Evolutionary conservation across 2,888 invertebrate genomes (phyloP), one percentile per base, ranked within the genome.

Genomic region (Heliconius aoede): DNA sequence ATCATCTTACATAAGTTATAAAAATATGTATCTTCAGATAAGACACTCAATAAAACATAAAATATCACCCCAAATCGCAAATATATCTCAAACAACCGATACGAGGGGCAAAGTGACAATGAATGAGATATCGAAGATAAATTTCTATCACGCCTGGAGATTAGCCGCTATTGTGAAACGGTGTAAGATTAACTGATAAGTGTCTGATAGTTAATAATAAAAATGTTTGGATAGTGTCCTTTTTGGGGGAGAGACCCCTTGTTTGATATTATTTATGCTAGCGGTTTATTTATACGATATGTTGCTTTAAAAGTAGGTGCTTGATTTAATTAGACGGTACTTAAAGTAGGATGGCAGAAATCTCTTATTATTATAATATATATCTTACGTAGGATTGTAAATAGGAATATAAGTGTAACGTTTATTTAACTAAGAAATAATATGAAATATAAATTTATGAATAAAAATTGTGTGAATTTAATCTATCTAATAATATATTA

Each of bases 151-250:
- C 93, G 91, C 90, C 88, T 85, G 85, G 87, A 91, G 94, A 94
- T 94, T 94, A 94, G 91, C 90, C 80, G 80, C 86, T 84, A 92
- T 94, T 94, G 94, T 93, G 85, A 82, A 83, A 85, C 88, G 84
- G 92, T 91, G 92, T 91, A 92, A 94, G 94, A 94, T 94, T 93
- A 93, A 92, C 91, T 91, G 94, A 94, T 94, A 94, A 93, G 93
- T 93, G 91, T 90, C 89, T 89, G 83, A 89, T 90, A 86, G 90
- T 90, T 92, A 93, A 93, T 93, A 93, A 93, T 93, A 94, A 90
- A 83, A 85, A 90, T 92, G 91, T 92, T 91, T 91, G 84, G 88
- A 87, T 87, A 85, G 83, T 77, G 76, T 82, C 81, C 82, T 82
- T 7, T 83, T 85, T 82, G 86, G 88, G 87, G 83, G 82, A 82